A percentile compares a stretch with the other conserved stretches of the same genome.
These are phyloP conservation scores for Xiphophorus maculatus DNA, from an alignment of 2,113 vertebrate species.

Conservation along the genomic window DNA sequence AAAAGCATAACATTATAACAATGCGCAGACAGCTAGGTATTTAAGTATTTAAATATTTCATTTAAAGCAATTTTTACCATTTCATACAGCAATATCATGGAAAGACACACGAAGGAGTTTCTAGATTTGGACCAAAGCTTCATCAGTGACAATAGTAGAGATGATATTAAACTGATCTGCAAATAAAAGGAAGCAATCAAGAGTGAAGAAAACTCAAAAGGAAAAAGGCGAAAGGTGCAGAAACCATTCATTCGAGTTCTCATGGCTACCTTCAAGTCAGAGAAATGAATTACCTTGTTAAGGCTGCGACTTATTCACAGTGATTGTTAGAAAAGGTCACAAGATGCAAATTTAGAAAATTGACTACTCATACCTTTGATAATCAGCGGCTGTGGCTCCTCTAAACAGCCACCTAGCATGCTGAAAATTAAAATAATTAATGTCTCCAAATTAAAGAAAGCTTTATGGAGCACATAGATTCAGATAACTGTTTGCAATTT, in stretches of 20 bases:
- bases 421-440: slow-evolving; percentile 15
- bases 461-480: background rate
- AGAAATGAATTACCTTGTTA: slow-evolving; percentile 12
- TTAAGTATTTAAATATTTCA: too few species aligned
- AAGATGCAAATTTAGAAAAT: slow-evolving; percentile 11
- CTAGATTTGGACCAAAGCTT: too few species aligned
- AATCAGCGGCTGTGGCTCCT: slow-evolving; percentile 12
- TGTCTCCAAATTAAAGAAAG: background rate
- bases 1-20: too few species aligned
- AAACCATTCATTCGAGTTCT: background rate
- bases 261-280: slow-evolving; percentile 3
- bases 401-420: slow-evolving; percentile 3
- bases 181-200: too few species aligned
- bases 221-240: background rate
- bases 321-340: slow-evolving; percentile 16
- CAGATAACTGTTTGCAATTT: slow-evolving; percentile 2
- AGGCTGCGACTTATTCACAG: slow-evolving; percentile 1
- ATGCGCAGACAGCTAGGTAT: too few species aligned
- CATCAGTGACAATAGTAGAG: too few species aligned
- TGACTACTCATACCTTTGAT: slow-evolving; percentile 2
- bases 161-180: too few species aligned
- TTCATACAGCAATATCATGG: too few species aligned
- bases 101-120: too few species aligned
- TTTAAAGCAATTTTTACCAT: too few species aligned
- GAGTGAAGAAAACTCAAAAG: background rate